phyloP scores from a whole-genome alignment of 2,797 vertebrate species.

The Propithecus deckenii region DNA sequence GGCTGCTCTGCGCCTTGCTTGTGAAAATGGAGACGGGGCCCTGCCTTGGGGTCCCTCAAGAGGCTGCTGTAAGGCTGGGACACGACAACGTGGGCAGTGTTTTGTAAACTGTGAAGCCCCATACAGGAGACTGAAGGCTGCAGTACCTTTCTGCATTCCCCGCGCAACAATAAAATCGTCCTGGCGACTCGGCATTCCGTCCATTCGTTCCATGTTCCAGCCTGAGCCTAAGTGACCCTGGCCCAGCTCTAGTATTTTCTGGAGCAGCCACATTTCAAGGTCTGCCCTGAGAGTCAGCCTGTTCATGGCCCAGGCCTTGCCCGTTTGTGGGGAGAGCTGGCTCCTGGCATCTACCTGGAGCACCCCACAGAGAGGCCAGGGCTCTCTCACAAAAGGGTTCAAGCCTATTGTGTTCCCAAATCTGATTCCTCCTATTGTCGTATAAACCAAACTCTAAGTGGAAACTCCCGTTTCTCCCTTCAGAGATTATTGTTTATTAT shows the following conservation, averaged over 20 bases:
- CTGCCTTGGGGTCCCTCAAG: not conserved
- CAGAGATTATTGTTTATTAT: slow-evolving; percentile 63
- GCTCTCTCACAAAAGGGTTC: not conserved
- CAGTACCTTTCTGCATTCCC: not conserved
- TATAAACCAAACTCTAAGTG: not conserved
- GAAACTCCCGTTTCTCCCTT: not conserved
- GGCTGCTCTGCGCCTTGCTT: not conserved
- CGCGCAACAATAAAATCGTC: not conserved
- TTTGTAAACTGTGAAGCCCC: not conserved
- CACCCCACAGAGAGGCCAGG: not conserved
- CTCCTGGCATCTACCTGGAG: not conserved
- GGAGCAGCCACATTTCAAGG: not conserved
- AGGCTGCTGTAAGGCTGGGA: not conserved
- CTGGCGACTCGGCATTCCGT: not conserved
- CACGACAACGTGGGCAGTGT: not conserved
- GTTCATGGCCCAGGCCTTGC: not conserved
- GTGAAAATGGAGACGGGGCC: not conserved
- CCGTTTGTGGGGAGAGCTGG: accelerated
- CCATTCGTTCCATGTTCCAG: not conserved
- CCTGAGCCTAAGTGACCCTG: not conserved
- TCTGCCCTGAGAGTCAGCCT: not conserved
- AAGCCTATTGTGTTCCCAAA: not conserved
- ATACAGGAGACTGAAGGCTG: not conserved
- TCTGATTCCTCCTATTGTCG: not conserved
- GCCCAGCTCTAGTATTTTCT: not conserved